Percentiles rank a stretch among this genome's conserved stretches.
These are phyloP conservation scores for Pelecanoides urinatrix DNA, from an alignment of 2,113 vertebrate species.

Conservation along the genomic window DNA sequence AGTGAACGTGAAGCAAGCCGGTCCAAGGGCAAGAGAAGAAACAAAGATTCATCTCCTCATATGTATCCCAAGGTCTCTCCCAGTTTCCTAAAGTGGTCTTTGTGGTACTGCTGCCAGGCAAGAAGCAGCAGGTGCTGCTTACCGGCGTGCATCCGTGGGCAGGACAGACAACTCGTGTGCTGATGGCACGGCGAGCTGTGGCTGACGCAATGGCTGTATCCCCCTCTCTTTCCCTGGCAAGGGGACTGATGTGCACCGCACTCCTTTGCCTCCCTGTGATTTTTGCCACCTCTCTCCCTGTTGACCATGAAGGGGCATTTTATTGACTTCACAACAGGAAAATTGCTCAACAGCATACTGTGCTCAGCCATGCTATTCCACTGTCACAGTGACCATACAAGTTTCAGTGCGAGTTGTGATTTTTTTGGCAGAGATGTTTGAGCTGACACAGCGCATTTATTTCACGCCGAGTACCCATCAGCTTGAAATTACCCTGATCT, in stretches of 20 bases:
- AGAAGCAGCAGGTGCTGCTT: neutral
- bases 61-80: neutral
- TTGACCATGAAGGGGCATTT: neutral
- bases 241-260: neutral
- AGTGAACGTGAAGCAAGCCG: neutral
- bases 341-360: neutral
- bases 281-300: neutral
- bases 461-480: neutral
- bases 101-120: neutral
- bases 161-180: neutral
- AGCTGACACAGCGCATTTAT: neutral
- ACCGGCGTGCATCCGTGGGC: fast-evolving
- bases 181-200: fast-evolving
- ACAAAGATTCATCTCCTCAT: neutral
- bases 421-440: conserved; percentile 44
- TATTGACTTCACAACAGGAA: neutral
- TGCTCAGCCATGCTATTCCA: neutral
- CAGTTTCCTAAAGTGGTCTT: neutral
- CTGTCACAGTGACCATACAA: neutral
- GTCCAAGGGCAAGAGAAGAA: neutral
- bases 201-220: neutral
- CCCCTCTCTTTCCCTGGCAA: neutral
- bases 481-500: neutral
- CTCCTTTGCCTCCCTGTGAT: neutral
- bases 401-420: neutral